phyloP scores from a whole-genome alignment of 2,797 vertebrate genomes.

The Cynodonichthys magdalenae region DNA sequence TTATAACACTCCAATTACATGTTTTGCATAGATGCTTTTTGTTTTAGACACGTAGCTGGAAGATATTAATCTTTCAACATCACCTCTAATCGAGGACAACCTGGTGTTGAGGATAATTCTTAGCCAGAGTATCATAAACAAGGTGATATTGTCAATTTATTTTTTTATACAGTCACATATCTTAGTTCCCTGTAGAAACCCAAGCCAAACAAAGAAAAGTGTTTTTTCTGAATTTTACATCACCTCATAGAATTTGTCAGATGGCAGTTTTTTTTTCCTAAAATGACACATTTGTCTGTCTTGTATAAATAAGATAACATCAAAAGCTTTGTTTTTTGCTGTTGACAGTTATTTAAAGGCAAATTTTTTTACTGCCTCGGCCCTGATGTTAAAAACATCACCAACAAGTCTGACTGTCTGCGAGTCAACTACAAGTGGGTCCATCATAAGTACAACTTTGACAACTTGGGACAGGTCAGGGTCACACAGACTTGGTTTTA shows the following conservation, averaged over 20 bases:
- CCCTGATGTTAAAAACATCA: slow-evolving; percentile 93
- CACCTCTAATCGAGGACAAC: no score
- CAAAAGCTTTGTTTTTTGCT: slow-evolving; percentile 32
- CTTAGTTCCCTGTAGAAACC: no score
- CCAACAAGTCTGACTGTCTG: slow-evolving; percentile 94
- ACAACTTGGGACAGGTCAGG: slow-evolving; percentile 95
- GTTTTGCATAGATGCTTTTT: no score
- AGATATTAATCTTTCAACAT: no score
- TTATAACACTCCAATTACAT: no score
- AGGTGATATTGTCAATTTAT: no score
- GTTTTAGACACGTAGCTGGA: no score
- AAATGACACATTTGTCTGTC: slow-evolving; percentile 17
- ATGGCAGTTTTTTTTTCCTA: slow-evolving; percentile 31
- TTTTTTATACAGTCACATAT: no score
- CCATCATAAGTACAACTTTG: slow-evolving; percentile 98
- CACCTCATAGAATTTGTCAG: slow-evolving; percentile 6
- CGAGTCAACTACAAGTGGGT: slow-evolving; percentile 96
- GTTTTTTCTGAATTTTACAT: slow-evolving; percentile 22
- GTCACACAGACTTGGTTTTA: not conserved
- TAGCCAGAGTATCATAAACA: no score
- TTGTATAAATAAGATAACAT: slow-evolving; percentile 22
- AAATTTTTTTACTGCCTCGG: slow-evolving; percentile 98
- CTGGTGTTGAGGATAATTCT: no score
- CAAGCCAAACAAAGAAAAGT: no score
- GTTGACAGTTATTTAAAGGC: slow-evolving; percentile 93